phyloP scores from a whole-genome alignment of 2,113 vertebrate species.

The Pelusios castaneus region DNA sequence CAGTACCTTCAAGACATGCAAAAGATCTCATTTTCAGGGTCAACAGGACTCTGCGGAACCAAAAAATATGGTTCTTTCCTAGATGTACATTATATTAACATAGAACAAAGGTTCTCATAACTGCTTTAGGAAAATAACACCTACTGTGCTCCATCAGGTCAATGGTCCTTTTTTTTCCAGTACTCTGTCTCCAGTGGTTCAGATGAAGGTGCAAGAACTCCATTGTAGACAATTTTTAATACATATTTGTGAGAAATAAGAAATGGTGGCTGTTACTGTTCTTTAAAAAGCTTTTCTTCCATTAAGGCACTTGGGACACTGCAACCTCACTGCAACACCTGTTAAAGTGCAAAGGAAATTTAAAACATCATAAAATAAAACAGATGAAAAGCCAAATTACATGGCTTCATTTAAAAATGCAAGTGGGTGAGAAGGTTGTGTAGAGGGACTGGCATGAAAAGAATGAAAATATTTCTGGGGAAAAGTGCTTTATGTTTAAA shows the following conservation, averaged over 20 bases:
- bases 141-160: rapidly evolving
- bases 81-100: rapidly evolving
- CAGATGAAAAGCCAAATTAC: not conserved
- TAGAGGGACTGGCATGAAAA: not conserved
- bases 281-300: not conserved
- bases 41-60: not conserved
- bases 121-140: not conserved
- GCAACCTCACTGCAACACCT: not conserved
- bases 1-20: not conserved
- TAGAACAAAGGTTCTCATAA: rapidly evolving
- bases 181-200: not conserved
- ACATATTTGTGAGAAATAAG: not conserved
- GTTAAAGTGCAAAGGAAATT: not conserved
- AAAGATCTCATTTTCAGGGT: not conserved
- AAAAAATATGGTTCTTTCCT: not conserved
- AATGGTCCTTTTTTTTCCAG: rapidly evolving
- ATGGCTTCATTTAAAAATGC: not conserved
- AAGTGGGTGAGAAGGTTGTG: not conserved
- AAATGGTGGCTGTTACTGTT: not conserved
- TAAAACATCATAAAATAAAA: not conserved
- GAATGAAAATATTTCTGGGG: not conserved
- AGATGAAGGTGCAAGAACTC: not conserved
- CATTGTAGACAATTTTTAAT: not conserved
- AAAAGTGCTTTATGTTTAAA: not conserved
- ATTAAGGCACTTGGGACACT: not conserved